Evolutionary conservation across 2,888 invertebrate genomes (phyloP), one percentile per base, ranked within the genome.

Genomic region (Tuberolachnus salignus): DNA sequence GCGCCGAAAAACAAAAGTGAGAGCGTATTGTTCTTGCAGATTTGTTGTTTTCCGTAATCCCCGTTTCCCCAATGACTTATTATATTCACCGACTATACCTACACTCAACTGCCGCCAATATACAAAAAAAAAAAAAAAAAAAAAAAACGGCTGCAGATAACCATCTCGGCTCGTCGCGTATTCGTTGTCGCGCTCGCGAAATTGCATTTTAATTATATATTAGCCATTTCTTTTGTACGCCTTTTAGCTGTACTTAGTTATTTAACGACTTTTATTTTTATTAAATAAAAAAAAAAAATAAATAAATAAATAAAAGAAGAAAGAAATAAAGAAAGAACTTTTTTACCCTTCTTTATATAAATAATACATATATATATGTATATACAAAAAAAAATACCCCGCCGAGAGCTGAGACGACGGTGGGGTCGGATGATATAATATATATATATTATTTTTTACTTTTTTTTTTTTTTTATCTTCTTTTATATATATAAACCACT

Each of bases 41-140:
- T 66, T 75, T 75, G 75, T 75, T 26, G 66, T 66, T 75, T 67
- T 13, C 74, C 13, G 64, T 75, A 67, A 75, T 67, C 81, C 73
- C 80, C 80, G 63, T 63, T 34, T 80, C 69, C 80, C 80, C 81
- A 75, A 80, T 81, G 81, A 81, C 81, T 81, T 81, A 75, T 81
- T 81, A 74, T 61, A 63, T 57, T 57, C 55, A 14, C 16, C 19
- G 44, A 57, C 26, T 46, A 21, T 16, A 19, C 16, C 19, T 21
- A 46, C 26, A 26, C 66, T 57, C 34, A 4, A 34, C 34, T 34
- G 34, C 34, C 34, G 34, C 26, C 26, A 26, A 64, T 57, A 57
- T 53, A 74, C 34, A 6, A 34, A 34, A 34, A 34, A 4, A 34
- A 34, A 34, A 34, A 34, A 34, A 34, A 34, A 34, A 34, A 23